These are phyloP conservation scores for Semibalanus balanoides DNA, from an alignment of 1,140 invertebrate genomes.

Conservation along the genomic window DNA sequence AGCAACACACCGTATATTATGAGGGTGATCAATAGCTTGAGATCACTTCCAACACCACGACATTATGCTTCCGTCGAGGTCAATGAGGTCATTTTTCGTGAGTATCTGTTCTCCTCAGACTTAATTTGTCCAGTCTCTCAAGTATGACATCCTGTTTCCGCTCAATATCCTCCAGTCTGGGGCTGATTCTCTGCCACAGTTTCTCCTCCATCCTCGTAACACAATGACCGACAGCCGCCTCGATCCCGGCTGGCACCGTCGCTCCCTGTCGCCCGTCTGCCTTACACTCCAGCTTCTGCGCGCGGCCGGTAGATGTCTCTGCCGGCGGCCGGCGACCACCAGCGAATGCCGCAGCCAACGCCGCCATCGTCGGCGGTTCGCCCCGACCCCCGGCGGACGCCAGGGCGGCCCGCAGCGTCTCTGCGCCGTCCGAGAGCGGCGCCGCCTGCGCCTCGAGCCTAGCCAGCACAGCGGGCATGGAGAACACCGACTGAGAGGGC, in stretches of 20 bases:
- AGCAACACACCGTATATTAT: too few relatives aligned
- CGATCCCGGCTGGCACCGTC: too few relatives aligned
- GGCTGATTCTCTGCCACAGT: background rate
- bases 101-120: too few relatives aligned
- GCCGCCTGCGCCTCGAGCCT: background rate
- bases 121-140: too few relatives aligned
- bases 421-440: background rate
- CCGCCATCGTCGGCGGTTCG: background rate
- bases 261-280: background rate
- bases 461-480: background rate
- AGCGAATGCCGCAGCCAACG: too few relatives aligned
- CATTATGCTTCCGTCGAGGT: too few relatives aligned
- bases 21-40: too few relatives aligned
- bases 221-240: background rate
- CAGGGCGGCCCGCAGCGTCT: background rate
- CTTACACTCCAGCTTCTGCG: background rate
- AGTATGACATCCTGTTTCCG: background rate
- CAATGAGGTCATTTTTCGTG: too few relatives aligned
- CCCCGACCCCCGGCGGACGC: too few relatives aligned
- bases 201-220: background rate
- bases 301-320: too few relatives aligned
- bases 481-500: background rate
- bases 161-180: background rate
- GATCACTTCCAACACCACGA: too few relatives aligned
- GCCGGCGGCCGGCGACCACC: too few relatives aligned